phyloP scores from a whole-genome alignment of 2,113 vertebrate genomes.

The Chlorodrepanis virens region DNA sequence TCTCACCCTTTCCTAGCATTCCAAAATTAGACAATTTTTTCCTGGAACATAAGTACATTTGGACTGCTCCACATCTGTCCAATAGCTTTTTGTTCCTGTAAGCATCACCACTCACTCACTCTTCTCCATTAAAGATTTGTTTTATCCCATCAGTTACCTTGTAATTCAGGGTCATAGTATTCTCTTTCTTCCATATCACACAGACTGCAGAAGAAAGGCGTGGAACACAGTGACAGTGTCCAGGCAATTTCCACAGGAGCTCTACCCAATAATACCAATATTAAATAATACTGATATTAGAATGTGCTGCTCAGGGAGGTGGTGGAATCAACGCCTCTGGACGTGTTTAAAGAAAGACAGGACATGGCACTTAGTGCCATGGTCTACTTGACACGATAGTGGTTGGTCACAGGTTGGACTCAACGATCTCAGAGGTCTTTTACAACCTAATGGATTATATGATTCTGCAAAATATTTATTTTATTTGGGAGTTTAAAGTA shows the following conservation, averaged over 20 bases:
- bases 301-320: not conserved
- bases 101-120: not conserved
- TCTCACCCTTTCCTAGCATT: not conserved
- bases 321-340: not conserved
- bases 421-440: not conserved
- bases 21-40: conserved; percentile 32
- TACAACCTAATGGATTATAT: not conserved
- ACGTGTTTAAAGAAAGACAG: not conserved
- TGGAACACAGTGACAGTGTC: fast-evolving
- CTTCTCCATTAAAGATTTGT: not conserved
- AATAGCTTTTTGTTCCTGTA: not conserved
- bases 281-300: not conserved
- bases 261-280: not conserved
- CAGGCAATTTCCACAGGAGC: not conserved
- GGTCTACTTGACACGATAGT: not conserved
- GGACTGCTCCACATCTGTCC: not conserved
- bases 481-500: not conserved
- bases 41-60: not conserved
- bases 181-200: not conserved
- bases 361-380: not conserved
- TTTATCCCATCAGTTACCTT: not conserved
- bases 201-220: not conserved
- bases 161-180: not conserved
- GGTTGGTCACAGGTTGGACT: not conserved
- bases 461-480: not conserved